Base-by-base conservation (phyloP, 2,113 vertebrate genomes). In the Catharus minimus region DNA sequence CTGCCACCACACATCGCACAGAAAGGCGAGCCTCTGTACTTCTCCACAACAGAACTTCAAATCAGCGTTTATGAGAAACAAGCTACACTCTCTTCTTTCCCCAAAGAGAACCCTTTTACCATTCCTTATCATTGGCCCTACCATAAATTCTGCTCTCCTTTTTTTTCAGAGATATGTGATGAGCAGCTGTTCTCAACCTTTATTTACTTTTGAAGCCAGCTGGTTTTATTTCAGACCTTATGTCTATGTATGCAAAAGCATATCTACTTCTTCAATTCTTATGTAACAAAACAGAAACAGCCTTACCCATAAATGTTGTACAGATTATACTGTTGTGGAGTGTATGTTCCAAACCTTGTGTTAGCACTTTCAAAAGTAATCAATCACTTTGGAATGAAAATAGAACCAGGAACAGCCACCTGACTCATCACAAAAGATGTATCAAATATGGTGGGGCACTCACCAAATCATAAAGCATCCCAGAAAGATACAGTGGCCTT, bases 1-100 rank as follows among this genome's bases (percentile, higher is more conserved):
- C 24, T 77, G 82, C 41, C 46, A 27, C 24, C 10, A 39, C 18
- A 10, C 28, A 46, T 12, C 15, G 15, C 56, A 75, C 11, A 46
- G 41, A 53, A 21, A 44, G 52, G 11, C 2, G 3, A 33, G 16
- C 6, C 58, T 38, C 39, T 1, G 0, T 46, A 38, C 15, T 15
- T 50, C 27, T 44, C 36, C 6, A 1, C 9, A 32, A 0, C 0
- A 55, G 24, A 73, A 38, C 19, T 57, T 73, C n/a, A 44, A 53
- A 56, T 38, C 19, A 49, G 21, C 23, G 26, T 5, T 49, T 47
- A 14, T 13, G 5, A 79, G 19, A 58, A 91, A 60, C 3, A 58
- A 89, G 18, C 9, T 65, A 14, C 43, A 71, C 28, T 57, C 26
- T n/a, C 38, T 47, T 33, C n/a, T 72, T 64, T 6, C 38, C 28